Evolutionary conservation across 2,888 invertebrate genomes (phyloP).

Genomic region (Fabriciana adippe): DNA sequence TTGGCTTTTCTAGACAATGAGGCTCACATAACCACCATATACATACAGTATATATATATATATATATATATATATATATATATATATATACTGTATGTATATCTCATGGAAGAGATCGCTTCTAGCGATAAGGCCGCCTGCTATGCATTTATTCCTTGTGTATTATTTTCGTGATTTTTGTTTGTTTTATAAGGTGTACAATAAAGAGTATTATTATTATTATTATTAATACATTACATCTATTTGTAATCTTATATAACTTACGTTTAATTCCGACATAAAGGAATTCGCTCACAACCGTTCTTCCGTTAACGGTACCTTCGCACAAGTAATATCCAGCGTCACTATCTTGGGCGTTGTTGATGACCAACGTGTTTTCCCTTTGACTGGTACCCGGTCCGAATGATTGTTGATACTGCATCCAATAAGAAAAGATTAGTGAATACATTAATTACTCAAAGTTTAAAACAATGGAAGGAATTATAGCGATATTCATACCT

Average conservation of each 20-base stretch:
- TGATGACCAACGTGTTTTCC: slow-evolving; percentile 85
- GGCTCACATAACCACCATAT: no score
- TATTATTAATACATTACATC: neutral
- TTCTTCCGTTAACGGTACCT: slow-evolving; percentile 83
- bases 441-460: neutral
- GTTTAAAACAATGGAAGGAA: neutral
- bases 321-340: slow-evolving; percentile 93
- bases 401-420: slow-evolving; percentile 72
- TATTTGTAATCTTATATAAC: slow-evolving; percentile 46
- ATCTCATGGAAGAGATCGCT: no score
- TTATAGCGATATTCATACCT: slow-evolving; percentile 65
- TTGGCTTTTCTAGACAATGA: no score
- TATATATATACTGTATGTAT: no score
- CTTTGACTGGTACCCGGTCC: slow-evolving; percentile 84
- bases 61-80: no score
- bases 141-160: no score
- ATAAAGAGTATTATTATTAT: neutral
- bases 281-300: slow-evolving; percentile 85
- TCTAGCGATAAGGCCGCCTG: no score
- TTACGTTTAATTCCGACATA: slow-evolving; percentile 93
- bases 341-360: slow-evolving; percentile 87
- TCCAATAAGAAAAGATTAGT: slow-evolving; percentile 16
- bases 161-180: no score
- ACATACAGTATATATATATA: no score
- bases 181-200: neutral